These are phyloP conservation scores for Pocillopora meandrina DNA, from an alignment of 92 coral and sea anemone species.

Conservation along the genomic window DNA sequence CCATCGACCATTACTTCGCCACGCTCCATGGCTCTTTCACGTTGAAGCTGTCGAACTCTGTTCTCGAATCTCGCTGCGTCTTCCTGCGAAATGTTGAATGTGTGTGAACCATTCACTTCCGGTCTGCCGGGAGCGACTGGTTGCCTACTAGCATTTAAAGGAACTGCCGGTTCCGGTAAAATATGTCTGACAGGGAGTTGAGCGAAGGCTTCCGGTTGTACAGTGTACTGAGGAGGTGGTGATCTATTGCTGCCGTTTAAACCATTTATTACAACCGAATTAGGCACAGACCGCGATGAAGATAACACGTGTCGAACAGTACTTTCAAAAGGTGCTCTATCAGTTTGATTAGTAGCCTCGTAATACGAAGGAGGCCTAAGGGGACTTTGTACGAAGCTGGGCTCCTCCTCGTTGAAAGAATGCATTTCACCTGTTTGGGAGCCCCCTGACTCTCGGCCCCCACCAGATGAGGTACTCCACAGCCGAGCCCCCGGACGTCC, in stretches of 20 bases:
- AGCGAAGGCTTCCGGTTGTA: conserved; percentile 51
- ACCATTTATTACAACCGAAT: conserved; percentile 38
- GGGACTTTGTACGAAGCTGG: conserved; percentile 64
- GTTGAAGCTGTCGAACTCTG: conserved; percentile 73
- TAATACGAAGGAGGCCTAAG: conserved; percentile 82
- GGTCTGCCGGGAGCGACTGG: conserved; percentile 65
- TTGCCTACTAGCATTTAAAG: conserved; percentile 46
- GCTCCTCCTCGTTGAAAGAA: conserved; percentile 86
- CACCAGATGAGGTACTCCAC: conserved; percentile 64
- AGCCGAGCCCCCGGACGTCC: conserved; percentile 59
- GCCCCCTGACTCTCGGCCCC: conserved; percentile 42
- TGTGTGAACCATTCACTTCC: conserved; percentile 39
- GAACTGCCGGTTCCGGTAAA: conserved; percentile 52
- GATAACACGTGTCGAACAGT: conserved; percentile 62
- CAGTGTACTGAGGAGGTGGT: conserved; percentile 63
- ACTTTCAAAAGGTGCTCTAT: conserved; percentile 42
- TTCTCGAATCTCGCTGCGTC: conserved; percentile 71
- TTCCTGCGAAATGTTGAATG: conserved; percentile 49
- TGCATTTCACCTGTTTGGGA: conserved; percentile 58
- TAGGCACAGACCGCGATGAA: conserved; percentile 48
- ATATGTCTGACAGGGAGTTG: conserved; percentile 12
- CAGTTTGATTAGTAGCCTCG: conserved; percentile 75
- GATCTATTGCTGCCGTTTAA: conserved; percentile 48
- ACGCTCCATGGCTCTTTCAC: conserved; percentile 58
- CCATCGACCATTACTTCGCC: conserved; percentile 36